Percentiles rank a stretch among this genome's conserved stretches.
Evolutionary conservation across 2,113 vertebrate genomes (phyloP).

Genomic region (Philantomba maxwellii): DNA sequence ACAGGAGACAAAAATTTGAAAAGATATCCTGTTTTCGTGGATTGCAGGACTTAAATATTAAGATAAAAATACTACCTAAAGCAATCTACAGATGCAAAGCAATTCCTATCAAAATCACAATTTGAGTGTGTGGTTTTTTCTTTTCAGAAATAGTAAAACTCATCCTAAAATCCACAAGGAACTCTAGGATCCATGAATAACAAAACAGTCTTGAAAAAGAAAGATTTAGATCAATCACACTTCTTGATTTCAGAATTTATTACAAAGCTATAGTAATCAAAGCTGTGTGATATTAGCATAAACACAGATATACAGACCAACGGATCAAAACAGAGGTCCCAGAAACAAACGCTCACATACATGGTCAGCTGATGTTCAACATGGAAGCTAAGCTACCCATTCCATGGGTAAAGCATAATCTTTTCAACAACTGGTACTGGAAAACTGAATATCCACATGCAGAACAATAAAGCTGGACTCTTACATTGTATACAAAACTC

Average conservation of each 20-base stretch:
- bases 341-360: not conserved
- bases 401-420: not conserved
- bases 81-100: not conserved
- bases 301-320: not conserved
- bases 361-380: not conserved
- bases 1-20: not conserved
- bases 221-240: not conserved
- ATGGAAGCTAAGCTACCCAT: not conserved
- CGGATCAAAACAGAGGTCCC: not conserved
- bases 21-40: not conserved
- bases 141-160: not conserved
- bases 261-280: not conserved
- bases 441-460: not conserved
- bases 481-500: not conserved
- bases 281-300: not conserved
- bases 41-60: not conserved
- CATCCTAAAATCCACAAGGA: not conserved
- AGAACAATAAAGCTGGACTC: not conserved
- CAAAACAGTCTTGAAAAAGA: not conserved
- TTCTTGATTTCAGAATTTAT: not conserved
- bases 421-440: not conserved
- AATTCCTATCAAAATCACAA: not conserved
- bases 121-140: not conserved
- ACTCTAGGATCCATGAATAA: not conserved
- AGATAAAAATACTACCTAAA: not conserved